These are phyloP conservation scores for Ispidina picta DNA, from an alignment of 2,797 vertebrate genomes.

Conservation along the genomic window DNA sequence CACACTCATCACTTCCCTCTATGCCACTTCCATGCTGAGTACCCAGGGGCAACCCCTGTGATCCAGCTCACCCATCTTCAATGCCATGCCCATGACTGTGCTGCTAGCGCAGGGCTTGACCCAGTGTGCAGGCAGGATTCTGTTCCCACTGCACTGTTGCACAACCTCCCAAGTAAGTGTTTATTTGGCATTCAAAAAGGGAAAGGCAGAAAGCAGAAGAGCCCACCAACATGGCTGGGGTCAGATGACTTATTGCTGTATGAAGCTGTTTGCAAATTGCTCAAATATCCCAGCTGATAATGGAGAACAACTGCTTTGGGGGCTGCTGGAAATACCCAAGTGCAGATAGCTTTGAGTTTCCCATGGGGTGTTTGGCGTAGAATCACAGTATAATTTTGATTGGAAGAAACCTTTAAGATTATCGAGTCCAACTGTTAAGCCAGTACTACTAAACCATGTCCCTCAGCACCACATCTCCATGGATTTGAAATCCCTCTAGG, in stretches of 20 bases:
- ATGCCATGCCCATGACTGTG: accelerated
- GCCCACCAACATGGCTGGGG: neutral
- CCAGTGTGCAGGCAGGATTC: neutral
- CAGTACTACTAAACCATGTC: neutral
- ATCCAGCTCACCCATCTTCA: neutral
- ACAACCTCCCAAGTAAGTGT: conserved; percentile 32
- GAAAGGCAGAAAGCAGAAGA: conserved; percentile 63
- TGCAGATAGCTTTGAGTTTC: accelerated
- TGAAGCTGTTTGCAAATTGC: neutral
- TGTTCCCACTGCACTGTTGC: neutral
- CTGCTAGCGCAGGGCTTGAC: accelerated
- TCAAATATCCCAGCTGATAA: neutral
- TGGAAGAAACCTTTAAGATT: neutral
- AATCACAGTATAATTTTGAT: too few species aligned
- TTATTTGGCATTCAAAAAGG: neutral
- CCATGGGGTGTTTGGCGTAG: accelerated
- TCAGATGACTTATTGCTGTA: conserved; percentile 6
- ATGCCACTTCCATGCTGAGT: accelerated
- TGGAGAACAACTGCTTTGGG: accelerated
- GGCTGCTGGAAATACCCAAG: conserved; percentile 2
- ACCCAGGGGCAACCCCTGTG: neutral
- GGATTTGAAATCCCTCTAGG: neutral
- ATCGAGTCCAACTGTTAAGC: neutral
- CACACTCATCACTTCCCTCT: neutral
- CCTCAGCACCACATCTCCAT: neutral